A percentile compares a stretch with the other conserved stretches of the same genome.
These are phyloP conservation scores for Gila orcuttii DNA, from an alignment of 2,113 vertebrate species.

Conservation along the genomic window DNA sequence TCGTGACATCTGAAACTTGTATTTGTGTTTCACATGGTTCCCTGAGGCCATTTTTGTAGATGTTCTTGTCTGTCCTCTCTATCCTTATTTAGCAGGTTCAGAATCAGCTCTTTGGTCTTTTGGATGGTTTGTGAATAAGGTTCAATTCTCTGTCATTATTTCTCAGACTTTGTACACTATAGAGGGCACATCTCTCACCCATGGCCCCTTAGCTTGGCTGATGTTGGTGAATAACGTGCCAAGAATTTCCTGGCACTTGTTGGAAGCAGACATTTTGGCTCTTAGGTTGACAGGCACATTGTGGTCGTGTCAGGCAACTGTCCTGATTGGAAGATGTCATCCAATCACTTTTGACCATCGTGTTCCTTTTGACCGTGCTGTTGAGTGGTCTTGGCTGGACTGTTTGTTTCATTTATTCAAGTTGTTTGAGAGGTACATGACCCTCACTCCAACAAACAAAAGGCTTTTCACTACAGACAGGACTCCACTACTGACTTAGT, in stretches of 20 bases:
- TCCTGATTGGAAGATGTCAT: slow-evolving; percentile 78
- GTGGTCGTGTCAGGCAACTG: slow-evolving; percentile 79
- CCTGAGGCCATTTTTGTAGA: neutral
- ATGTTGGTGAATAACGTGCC: slow-evolving; percentile 71
- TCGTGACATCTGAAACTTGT: neutral
- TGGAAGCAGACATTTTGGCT: slow-evolving; percentile 81
- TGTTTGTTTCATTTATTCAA: slow-evolving; percentile 47
- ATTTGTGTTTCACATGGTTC: neutral
- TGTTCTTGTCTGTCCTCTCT: neutral
- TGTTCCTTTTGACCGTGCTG: slow-evolving; percentile 72
- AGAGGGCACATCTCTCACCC: slow-evolving; percentile 59
- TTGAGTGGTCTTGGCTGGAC: slow-evolving; percentile 67
- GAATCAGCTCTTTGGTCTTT: neutral
- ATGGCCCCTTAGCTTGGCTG: slow-evolving; percentile 64
- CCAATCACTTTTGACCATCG: slow-evolving; percentile 75
- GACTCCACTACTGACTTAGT: slow-evolving; percentile 30
- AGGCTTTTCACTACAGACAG: slow-evolving; percentile 23
- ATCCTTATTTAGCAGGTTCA: neutral
- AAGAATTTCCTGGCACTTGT: slow-evolving; percentile 81
- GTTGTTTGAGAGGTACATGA: slow-evolving; percentile 31
- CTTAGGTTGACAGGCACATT: slow-evolving; percentile 83
- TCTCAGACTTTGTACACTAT: slow-evolving; percentile 21
- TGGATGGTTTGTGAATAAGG: slow-evolving; percentile 23
- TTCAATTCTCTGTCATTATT: neutral
- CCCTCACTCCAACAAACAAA: slow-evolving; percentile 45